A percentile compares a stretch with the other conserved stretches of the same genome.
These are phyloP conservation scores for Trissonchulus sp. DNA, from an alignment of 2,888 invertebrate species.

Conservation along the genomic window DNA sequence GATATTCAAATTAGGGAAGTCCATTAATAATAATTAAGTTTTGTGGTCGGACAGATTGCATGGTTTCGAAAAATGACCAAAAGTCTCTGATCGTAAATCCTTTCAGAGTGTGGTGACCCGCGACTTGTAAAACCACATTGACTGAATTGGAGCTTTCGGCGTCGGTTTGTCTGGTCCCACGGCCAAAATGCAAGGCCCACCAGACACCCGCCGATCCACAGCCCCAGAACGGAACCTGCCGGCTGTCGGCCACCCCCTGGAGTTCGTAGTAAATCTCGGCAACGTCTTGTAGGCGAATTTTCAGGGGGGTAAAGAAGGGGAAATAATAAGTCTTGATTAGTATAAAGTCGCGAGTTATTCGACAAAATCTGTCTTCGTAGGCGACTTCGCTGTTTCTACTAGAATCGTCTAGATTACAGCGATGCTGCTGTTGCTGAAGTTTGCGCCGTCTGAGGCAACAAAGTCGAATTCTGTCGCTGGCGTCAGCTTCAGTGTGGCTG, in stretches of 20 bases:
- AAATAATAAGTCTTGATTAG: not conserved
- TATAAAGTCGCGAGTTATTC: not conserved
- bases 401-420: too few species aligned
- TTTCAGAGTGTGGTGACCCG: not conserved
- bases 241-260: not conserved
- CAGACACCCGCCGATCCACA: not conserved
- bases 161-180: not conserved
- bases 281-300: not conserved
- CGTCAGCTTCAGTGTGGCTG: too few species aligned
- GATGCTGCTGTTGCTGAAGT: too few species aligned
- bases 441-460: too few species aligned
- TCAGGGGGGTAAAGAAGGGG: not conserved
- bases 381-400: too few species aligned
- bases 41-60: not conserved
- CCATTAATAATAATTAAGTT: not conserved
- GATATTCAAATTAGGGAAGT: not conserved
- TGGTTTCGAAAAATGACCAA: not conserved
- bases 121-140: not conserved
- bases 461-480: too few species aligned
- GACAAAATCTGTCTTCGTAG: conserved; percentile 4
- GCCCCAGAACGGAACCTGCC: not conserved
- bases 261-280: not conserved
- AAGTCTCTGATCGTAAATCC: not conserved
- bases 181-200: not conserved
- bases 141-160: not conserved